phyloP scores from a whole-genome alignment of 2,113 vertebrate genomes.

The Arizona elegans region DNA sequence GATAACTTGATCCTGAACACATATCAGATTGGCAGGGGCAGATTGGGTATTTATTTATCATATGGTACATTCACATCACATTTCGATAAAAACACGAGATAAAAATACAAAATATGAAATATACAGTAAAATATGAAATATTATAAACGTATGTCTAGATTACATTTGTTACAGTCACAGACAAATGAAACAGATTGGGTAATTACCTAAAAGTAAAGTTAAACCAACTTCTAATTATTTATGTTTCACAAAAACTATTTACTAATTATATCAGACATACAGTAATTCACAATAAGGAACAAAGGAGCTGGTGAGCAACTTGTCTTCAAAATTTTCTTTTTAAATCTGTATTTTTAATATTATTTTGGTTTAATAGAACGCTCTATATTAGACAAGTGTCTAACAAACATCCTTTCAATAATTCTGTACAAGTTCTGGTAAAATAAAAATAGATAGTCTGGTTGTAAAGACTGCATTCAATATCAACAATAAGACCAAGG shows the following conservation, averaged over 20 bases:
- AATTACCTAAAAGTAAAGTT: background rate
- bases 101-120: background rate
- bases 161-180: background rate
- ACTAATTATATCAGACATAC: background rate
- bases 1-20: background rate
- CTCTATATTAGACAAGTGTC: background rate
- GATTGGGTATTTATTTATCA: background rate
- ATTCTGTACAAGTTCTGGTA: fast-evolving
- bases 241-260: background rate
- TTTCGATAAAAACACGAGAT: background rate
- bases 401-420: background rate
- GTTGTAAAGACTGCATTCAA: background rate
- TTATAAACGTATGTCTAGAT: background rate
- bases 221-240: background rate
- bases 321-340: background rate
- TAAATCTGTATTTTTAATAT: background rate
- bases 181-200: no score
- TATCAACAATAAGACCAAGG: background rate
- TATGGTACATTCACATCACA: background rate
- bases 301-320: background rate
- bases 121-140: background rate
- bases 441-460: background rate
- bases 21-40: background rate
- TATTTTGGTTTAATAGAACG: background rate
- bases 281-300: background rate